Conservation (phyloP, 2,888 invertebrate species). For the Nymphalis polychloros region DNA sequence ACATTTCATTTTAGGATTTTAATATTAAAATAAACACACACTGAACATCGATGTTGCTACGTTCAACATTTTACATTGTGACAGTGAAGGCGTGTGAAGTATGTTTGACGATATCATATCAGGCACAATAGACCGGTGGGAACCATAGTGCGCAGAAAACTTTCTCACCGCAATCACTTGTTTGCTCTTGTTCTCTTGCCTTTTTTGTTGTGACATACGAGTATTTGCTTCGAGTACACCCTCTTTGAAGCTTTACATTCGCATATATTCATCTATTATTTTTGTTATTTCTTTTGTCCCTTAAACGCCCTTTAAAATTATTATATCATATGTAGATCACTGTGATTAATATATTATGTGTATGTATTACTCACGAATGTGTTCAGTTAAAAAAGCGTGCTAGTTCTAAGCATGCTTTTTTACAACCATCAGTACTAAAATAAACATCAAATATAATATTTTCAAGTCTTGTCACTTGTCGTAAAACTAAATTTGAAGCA, state of each 20-base stretch:
- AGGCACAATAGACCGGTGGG: constrained; percentile 32
- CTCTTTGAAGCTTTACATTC: not conserved
- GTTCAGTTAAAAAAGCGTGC: too few species aligned
- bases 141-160: constrained; percentile 26
- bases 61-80: not conserved
- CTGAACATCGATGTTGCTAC: not conserved
- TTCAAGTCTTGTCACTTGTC: constrained; percentile 1
- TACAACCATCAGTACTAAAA: too few species aligned
- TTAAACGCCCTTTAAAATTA: not conserved
- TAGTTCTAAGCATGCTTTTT: too few species aligned
- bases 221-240: not conserved
- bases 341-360: too few species aligned
- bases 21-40: not conserved
- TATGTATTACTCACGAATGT: too few species aligned
- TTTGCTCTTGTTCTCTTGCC: constrained; percentile 32
- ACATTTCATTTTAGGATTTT: not conserved
- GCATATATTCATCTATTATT: not conserved
- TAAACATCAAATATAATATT: not conserved
- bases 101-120: constrained; percentile 30
- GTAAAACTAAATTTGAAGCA: constrained; percentile 25
- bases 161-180: constrained; percentile 22
- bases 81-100: constrained; percentile 9
- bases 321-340: too few species aligned
- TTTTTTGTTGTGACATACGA: constrained; percentile 23
- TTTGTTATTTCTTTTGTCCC: not conserved